These are phyloP conservation scores for Cladopsammia gracilis DNA, from an alignment of 64 coral and sea anemone species.

Conservation along the genomic window DNA sequence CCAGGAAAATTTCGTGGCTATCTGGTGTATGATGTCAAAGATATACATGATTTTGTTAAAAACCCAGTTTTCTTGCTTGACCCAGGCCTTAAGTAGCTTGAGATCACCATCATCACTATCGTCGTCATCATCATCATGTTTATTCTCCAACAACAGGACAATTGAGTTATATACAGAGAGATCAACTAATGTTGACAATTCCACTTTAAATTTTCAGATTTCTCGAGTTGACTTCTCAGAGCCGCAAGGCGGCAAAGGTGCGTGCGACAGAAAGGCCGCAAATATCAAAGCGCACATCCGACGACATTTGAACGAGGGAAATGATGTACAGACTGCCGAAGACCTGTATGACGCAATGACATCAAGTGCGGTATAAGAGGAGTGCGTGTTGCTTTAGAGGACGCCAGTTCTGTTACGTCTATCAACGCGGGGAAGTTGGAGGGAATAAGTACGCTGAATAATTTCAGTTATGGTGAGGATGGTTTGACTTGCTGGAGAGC, in stretches of 20 bases:
- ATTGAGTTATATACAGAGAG: too few species aligned
- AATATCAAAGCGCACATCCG: slow-evolving; percentile 69
- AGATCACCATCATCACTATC: too few species aligned
- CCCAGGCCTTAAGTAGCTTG: too few species aligned
- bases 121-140: too few species aligned
- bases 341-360: slow-evolving; percentile 58
- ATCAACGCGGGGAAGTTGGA: slow-evolving; percentile 17
- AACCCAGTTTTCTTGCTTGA: too few species aligned
- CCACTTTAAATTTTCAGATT: too few species aligned
- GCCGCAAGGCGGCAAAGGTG: slow-evolving; percentile 60
- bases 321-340: slow-evolving; percentile 58
- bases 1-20: too few species aligned
- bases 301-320: slow-evolving; percentile 51
- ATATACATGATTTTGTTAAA: too few species aligned
- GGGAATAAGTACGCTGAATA: slow-evolving; percentile 10
- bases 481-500: slow-evolving; percentile 38
- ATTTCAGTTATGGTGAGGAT: neutral
- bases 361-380: slow-evolving; percentile 64
- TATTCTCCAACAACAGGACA: too few species aligned
- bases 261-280: slow-evolving; percentile 72
- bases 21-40: too few species aligned
- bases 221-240: slow-evolving; percentile 40
- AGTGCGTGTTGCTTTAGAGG: slow-evolving; percentile 56
- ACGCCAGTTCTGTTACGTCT: slow-evolving; percentile 7
- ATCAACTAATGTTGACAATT: too few species aligned